phyloP scores from a whole-genome alignment of 2,113 vertebrate genomes.

The Leptodactylus fuscus region DNA sequence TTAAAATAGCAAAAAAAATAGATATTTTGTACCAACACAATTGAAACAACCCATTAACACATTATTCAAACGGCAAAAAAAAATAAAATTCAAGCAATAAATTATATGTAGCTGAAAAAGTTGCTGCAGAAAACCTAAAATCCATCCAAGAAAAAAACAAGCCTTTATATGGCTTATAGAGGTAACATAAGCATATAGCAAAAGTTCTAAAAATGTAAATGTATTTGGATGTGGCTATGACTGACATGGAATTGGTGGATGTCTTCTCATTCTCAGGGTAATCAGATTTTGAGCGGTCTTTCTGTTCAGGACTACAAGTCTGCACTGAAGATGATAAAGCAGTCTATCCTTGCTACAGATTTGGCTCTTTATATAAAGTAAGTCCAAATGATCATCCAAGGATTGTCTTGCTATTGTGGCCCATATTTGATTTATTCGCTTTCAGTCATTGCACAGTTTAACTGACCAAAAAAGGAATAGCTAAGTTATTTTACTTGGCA shows the following conservation, averaged over 20 bases:
- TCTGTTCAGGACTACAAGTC: constrained; percentile 94
- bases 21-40: too few species aligned
- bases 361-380: constrained; percentile 96
- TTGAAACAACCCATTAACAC: too few species aligned
- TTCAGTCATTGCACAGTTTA: constrained; percentile 27
- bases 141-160: too few species aligned
- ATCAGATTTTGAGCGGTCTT: constrained; percentile 93
- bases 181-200: too few species aligned
- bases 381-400: constrained; percentile 67
- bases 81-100: too few species aligned
- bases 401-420: constrained; percentile 18
- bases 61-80: too few species aligned
- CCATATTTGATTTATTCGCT: constrained; percentile 37
- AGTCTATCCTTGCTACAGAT: constrained; percentile 95
- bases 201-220: too few species aligned
- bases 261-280: constrained; percentile 78
- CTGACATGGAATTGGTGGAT: too few species aligned
- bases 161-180: too few species aligned
- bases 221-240: not conserved
- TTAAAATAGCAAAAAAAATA: too few species aligned
- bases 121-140: too few species aligned
- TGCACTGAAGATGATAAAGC: constrained; percentile 94
- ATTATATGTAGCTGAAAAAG: too few species aligned
- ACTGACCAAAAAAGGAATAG: constrained; percentile 53
- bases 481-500: constrained; percentile 43